These are phyloP conservation scores for Anisognathus igniventris DNA, from an alignment of 2,797 vertebrate species.

Conservation along the genomic window DNA sequence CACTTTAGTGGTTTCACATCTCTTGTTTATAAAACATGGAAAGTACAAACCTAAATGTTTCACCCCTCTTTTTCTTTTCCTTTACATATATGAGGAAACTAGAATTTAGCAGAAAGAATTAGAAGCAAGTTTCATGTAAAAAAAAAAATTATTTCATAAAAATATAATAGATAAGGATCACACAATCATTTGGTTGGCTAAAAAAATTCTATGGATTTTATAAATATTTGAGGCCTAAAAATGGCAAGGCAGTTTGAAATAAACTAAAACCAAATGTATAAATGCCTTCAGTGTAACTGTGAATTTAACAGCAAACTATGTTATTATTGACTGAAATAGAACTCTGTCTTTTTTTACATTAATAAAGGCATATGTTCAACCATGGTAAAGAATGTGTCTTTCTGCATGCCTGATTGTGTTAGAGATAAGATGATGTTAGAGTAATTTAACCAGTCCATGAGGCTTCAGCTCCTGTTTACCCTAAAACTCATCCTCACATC, in stretches of 20 bases:
- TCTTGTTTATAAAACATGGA: not conserved
- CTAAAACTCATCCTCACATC: not conserved
- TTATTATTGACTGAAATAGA: constrained; percentile 20
- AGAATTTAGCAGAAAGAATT: not conserved
- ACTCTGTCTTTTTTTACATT: not conserved
- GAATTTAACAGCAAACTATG: constrained; percentile 7
- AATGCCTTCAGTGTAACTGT: constrained; percentile 5
- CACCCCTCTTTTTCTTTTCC: not conserved
- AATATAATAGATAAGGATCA: not conserved
- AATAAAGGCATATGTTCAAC: not conserved
- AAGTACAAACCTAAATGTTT: not conserved
- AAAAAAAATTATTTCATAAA: not conserved
- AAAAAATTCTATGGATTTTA: not conserved
- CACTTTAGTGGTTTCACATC: not conserved
- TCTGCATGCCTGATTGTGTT: not conserved
- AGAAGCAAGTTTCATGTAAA: not conserved
- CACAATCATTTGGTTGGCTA: not conserved
- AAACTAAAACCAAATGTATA: constrained; percentile 58
- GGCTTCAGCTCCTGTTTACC: not conserved
- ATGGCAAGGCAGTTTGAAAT: not conserved
- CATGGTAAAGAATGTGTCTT: not conserved
- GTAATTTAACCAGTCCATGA: not conserved
- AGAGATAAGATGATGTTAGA: not conserved
- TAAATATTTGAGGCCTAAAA: constrained; percentile 43
- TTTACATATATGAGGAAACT: not conserved